These are phyloP conservation scores for Cynoglossus semilaevis DNA, from an alignment of 2,113 vertebrate genomes.

Conservation along the genomic window DNA sequence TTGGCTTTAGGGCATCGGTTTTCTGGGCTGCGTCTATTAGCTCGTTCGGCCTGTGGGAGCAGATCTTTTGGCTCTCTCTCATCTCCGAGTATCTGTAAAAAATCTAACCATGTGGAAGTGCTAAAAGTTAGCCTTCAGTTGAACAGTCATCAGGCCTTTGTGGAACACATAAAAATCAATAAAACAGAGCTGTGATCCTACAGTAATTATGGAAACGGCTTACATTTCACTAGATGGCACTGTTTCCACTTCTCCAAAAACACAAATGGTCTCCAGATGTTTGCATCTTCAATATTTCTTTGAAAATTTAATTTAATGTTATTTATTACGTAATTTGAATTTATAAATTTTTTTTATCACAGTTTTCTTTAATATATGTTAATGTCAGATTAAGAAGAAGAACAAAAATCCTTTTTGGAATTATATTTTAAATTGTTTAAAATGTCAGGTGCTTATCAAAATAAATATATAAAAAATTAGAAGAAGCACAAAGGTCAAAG, in stretches of 20 bases:
- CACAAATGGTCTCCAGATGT: conserved; percentile 14
- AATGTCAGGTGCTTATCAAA: too few relatives aligned
- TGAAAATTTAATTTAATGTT: too few relatives aligned
- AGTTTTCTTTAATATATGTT: too few relatives aligned
- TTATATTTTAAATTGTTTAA: too few relatives aligned
- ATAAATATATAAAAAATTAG: conserved; percentile 10
- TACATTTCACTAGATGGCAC: conserved; percentile 74
- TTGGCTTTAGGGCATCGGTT: conserved; percentile 25
- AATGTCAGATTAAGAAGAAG: too few relatives aligned
- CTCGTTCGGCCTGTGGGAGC: neutral
- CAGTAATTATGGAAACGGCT: neutral
- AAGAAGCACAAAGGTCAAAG: conserved; percentile 8
- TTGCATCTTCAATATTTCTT: neutral
- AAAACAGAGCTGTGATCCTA: neutral
- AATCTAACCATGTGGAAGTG: conserved; percentile 1
- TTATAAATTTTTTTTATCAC: too few relatives aligned
- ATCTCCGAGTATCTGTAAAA: neutral
- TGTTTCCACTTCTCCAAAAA: conserved; percentile 62
- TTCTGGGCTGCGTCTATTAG: conserved; percentile 25
- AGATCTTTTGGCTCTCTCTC: neutral
- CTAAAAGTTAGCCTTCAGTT: neutral
- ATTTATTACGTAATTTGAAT: too few relatives aligned
- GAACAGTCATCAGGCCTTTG: neutral
- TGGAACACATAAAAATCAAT: neutral
- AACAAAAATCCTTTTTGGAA: too few relatives aligned